Base-by-base conservation (phyloP, 2,888 invertebrate genomes). In the Leptinotarsa haldemani region DNA sequence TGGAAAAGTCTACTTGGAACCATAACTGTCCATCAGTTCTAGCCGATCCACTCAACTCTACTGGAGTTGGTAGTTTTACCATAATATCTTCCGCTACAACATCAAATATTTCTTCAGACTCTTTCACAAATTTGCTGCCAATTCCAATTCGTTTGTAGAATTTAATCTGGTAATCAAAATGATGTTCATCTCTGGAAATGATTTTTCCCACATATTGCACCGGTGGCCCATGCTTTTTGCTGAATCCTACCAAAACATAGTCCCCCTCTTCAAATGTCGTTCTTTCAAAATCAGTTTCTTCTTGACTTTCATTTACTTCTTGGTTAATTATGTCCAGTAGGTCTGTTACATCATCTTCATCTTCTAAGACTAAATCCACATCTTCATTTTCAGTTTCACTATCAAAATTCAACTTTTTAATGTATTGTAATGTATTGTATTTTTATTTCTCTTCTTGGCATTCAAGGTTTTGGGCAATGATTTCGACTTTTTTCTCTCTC, bases 331-430 rank as follows among this genome's bases (percentile, higher is more conserved):
- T 56, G 56, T 22, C 22, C 56, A 56, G 15, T 20, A 56, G 56
- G 56, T 56, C 56, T 56, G 56, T 20, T 56, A 56, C 56, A 56
- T 56, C 56, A 56, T 56, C 22, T 56, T 56, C 56, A 56, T 56
- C 52, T 52, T 52, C 56, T 18, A 22, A 56, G 15, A 22, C 56
- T 22, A 7, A 56, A 56, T 56, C 52, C 15, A 52, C 52, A 52
- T 52, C 56, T 56, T 56, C 56, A 56, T 56, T 56, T 56, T 20
- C 56, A 56, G 56, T 13, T 56, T 56, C 56, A 56, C 56, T 22
- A 15, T 56, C 18, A 56, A 56, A 56, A 56, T 56, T 22, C 20
- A 20, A 56, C 56, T 56, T 56, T 20, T 20, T 22, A 56, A 56
- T n/a, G n/a, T n/a, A n/a, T n/a, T n/a, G n/a, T n/a, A n/a, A n/a